Base-by-base conservation (phyloP, 2,888 invertebrate species). In the Neocrepidodera transversa region DNA sequence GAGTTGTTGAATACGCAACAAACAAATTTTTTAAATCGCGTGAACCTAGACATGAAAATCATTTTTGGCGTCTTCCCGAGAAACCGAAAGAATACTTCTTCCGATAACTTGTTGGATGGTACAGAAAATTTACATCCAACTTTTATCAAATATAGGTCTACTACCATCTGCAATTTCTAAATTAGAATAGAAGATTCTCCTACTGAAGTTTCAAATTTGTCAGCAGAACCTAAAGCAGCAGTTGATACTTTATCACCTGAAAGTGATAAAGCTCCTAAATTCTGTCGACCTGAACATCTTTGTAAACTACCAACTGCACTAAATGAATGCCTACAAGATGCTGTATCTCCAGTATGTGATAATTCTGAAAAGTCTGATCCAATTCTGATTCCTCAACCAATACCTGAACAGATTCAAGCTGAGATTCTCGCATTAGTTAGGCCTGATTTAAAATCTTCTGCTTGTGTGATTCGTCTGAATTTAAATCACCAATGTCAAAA, bases 21-120 rank as follows among this genome's bases (percentile, higher is more conserved):
- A 30, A 50, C 11, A 58, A 63, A 36, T 26, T 58, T 17, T 38
- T 56, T n/a, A 60, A 62, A 32, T 60, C 68, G 10, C 65, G 66
- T n/a, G 67, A 68, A 54, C 67, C 64, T 17, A 64, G 54, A 7
- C 36, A 60, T 42, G 68, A 68, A 53, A 60, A 64, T 43, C 50
- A 63, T 38, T 51, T 63, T 38, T 1, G 63, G 62, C 13, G 64
- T 66, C 32, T 32, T 32, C 32, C 32, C 8, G n/a, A 47, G 35
- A 48, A 32, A 8, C 32, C 2, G 7, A 1, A 30, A 18, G 14
- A 17, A 32, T 16, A 13, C n/a, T 8, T 28, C 2, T 32, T 28
- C n/a, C 20, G 53, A 59, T 30, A 17, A 49, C 23, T 18, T 43
- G 17, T 8, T 7, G 26, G 30, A 50, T 16, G 11, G 16, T 13